Evolutionary conservation across 2,113 vertebrate genomes (phyloP), one percentile per base, ranked within the genome.

Genomic region (Lepisosteus oculatus): DNA sequence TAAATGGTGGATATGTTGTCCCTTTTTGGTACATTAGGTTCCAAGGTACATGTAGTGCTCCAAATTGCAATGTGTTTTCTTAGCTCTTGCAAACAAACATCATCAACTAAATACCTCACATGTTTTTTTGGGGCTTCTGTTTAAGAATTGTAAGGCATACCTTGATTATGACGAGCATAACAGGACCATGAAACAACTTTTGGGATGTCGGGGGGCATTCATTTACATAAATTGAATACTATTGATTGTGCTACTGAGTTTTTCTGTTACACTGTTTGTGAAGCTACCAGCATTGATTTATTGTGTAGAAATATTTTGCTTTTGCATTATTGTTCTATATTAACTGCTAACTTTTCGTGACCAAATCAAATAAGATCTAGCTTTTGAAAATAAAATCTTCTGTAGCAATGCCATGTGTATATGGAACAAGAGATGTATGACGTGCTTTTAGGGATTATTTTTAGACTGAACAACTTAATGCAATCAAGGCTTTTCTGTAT

Each of bases 291-390:
- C 78, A 78, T 78, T 81, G 68, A 74, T 84, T 76, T 67, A 81
- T 62, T 75, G 78, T 80, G 81, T 84, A 61, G 57, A 59, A 54
- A 13, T 47, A 12, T 51, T 56, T 74, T 73, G 74, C 82, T 55
- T 66, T 73, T 15, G 43, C 79, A 81, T 81, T 74, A 80, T 81
- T 82, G 79, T 84, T 84, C 86, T 86, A 86, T 83, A 82, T 80
- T 79, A 43, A 69, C 55, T 64, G 89, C 83, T 87, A n/a, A 84
- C 85, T 85, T 86, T 87, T 77, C 84, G 85, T 91, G 90, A 92
- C 90, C 90, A 92, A 92, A 93, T 92, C 81, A 80, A 81, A 87
- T 81, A 81, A 78, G 87, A 84, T 84, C 69, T 86, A 83, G 83
- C 83, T 86, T 29, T 90, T 85, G 87, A 80, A 89, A 85, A 61